Percentiles rank a stretch among this genome's conserved stretches.
These are phyloP conservation scores for Daktulosphaira vitifoliae DNA, from an alignment of 1,140 invertebrate genomes.

Conservation along the genomic window DNA sequence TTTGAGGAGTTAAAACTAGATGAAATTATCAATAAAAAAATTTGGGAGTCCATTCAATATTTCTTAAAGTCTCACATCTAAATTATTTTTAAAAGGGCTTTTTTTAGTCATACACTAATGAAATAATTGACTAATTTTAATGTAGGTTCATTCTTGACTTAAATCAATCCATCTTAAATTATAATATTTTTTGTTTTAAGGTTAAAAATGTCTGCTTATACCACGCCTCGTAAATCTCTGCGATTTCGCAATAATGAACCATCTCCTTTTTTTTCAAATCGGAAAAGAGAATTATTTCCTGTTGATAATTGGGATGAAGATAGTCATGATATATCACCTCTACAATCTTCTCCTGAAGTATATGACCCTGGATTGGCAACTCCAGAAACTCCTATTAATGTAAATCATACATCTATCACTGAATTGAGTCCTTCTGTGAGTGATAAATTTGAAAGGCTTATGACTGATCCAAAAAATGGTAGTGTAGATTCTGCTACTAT, in stretches of 20 bases:
- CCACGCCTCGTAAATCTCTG: conserved; percentile 24
- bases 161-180: no score
- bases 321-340: conserved; percentile 15
- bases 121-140: no score
- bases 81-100: no score
- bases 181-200: no score
- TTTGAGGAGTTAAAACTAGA: no score
- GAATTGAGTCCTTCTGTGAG: conserved; percentile 24
- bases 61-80: no score
- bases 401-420: conserved; percentile 14
- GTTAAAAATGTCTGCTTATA: conserved; percentile 4
- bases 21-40: no score
- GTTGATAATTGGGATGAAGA: conserved; percentile 30
- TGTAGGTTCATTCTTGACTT: no score
- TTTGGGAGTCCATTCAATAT: no score
- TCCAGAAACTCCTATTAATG: background rate
- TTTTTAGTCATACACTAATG: no score
- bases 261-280: conserved; percentile 6
- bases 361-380: background rate
- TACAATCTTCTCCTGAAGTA: conserved; percentile 11
- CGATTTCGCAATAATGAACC: conserved; percentile 9
- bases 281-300: conserved; percentile 21
- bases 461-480: conserved; percentile 12
- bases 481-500: conserved; percentile 7
- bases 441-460: conserved; percentile 26